These are phyloP conservation scores for Ptilodon capucinus DNA, from an alignment of 2,888 invertebrate species.

Conservation along the genomic window DNA sequence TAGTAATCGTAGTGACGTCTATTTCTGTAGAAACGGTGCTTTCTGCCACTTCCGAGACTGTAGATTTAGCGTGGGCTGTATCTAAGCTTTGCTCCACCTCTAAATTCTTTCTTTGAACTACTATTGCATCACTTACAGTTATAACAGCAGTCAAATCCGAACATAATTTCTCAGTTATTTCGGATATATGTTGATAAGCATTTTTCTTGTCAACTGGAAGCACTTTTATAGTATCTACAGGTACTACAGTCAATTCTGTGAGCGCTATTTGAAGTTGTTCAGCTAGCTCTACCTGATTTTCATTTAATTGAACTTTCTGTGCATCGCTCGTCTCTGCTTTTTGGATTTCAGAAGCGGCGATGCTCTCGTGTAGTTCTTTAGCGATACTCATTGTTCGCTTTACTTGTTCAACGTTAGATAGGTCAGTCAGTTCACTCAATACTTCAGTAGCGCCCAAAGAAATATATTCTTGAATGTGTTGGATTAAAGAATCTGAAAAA, in stretches of 20 bases:
- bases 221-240: constrained; percentile 27
- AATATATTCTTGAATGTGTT: constrained; percentile 48
- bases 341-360: constrained; percentile 20
- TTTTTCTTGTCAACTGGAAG: constrained; percentile 16
- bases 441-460: constrained; percentile 38
- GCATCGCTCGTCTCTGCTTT: constrained; percentile 19
- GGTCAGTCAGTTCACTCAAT: constrained; percentile 33
- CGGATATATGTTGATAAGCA: constrained; percentile 19
- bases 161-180: constrained; percentile 25
- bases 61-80: not conserved
- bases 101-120: constrained; percentile 5
- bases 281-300: constrained; percentile 27
- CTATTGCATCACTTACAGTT: constrained; percentile 4
- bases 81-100: constrained; percentile 5
- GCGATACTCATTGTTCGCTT: constrained; percentile 41
- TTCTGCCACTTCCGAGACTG: not conserved
- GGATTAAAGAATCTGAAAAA: constrained; percentile 42
- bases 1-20: not conserved
- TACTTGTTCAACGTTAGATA: constrained; percentile 32
- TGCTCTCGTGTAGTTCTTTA: constrained; percentile 40
- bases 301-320: constrained; percentile 7
- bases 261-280: constrained; percentile 35
- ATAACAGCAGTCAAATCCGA: constrained; percentile 20
- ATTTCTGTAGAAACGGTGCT: not conserved
- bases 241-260: constrained; percentile 23